phyloP scores from a whole-genome alignment of 1,140 invertebrate genomes.

The Philopotamus ludificatus region DNA sequence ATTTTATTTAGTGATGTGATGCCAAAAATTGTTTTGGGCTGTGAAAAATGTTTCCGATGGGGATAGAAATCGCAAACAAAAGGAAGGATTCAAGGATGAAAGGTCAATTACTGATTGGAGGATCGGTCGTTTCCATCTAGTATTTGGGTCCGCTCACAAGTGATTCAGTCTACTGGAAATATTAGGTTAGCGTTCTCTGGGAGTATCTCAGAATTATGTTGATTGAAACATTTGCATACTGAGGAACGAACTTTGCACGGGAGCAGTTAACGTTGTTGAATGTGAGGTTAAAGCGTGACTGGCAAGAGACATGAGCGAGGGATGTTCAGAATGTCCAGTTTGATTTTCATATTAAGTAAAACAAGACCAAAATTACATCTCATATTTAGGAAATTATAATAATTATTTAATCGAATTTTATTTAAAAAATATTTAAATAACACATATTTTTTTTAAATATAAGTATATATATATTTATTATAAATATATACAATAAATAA shows the following conservation, averaged over 20 bases:
- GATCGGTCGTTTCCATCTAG: neutral
- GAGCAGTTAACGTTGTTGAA: conserved; percentile 28
- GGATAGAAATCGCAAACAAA: neutral
- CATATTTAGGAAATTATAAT: too few species aligned
- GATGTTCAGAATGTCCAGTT: too few species aligned
- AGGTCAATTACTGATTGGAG: neutral
- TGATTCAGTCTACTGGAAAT: conserved; percentile 20
- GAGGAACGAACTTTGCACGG: conserved; percentile 25
- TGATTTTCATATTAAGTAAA: too few species aligned
- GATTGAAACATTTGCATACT: conserved; percentile 39
- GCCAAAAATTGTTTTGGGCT: too few species aligned
- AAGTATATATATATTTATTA: too few species aligned
- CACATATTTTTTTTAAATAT: too few species aligned
- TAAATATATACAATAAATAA: too few species aligned
- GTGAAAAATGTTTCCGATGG: too few species aligned
- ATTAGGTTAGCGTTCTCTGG: conserved; percentile 26
- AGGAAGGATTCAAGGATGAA: neutral
- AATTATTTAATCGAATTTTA: too few species aligned
- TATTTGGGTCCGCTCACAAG: conserved; percentile 4
- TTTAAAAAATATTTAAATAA: too few species aligned
- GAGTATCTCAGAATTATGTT: conserved; percentile 33
- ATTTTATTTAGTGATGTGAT: too few species aligned
- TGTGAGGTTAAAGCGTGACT: conserved; percentile 8
- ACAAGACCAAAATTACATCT: too few species aligned
- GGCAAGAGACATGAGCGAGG: neutral